A percentile compares a stretch with the other conserved stretches of the same genome.
Evolutionary conservation across 2,797 vertebrate genomes (phyloP).

Genomic region (Diglossa cyanea): DNA sequence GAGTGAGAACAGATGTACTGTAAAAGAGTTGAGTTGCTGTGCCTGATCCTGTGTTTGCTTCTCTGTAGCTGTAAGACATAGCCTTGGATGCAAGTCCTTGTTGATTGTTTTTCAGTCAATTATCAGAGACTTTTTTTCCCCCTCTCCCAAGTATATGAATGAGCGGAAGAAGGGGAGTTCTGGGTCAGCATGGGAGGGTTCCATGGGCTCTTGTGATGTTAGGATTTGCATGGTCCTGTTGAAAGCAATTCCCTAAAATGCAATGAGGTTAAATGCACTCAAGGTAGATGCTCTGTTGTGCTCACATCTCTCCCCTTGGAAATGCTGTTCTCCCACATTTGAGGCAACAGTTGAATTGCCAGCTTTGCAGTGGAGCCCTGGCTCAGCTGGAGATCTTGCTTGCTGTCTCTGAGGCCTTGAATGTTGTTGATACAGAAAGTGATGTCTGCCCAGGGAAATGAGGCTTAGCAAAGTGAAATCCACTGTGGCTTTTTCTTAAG

Average conservation of each 20-base stretch:
- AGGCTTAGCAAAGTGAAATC: background rate
- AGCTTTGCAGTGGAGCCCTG: background rate
- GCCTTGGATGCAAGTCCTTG: background rate
- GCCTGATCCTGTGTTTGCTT: background rate
- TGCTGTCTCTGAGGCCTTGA: background rate
- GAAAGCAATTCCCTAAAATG: background rate
- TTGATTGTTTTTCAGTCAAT: background rate
- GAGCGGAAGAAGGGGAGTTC: background rate
- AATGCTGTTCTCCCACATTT: background rate
- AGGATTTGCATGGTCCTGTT: rapidly evolving
- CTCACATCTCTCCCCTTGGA: background rate
- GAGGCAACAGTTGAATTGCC: background rate
- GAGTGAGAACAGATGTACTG: background rate
- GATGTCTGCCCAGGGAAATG: background rate
- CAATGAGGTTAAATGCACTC: rapidly evolving
- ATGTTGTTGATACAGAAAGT: background rate
- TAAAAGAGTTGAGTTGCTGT: background rate
- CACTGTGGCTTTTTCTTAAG: background rate
- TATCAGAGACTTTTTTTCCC: background rate
- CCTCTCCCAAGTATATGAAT: rapidly evolving
- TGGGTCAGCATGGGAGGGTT: background rate
- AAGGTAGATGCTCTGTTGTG: background rate
- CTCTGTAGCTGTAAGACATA: background rate
- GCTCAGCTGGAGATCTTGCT: background rate
- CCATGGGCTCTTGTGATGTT: background rate